phyloP scores from a whole-genome alignment of 2,888 invertebrate species.

The Abrostola triplasia region DNA sequence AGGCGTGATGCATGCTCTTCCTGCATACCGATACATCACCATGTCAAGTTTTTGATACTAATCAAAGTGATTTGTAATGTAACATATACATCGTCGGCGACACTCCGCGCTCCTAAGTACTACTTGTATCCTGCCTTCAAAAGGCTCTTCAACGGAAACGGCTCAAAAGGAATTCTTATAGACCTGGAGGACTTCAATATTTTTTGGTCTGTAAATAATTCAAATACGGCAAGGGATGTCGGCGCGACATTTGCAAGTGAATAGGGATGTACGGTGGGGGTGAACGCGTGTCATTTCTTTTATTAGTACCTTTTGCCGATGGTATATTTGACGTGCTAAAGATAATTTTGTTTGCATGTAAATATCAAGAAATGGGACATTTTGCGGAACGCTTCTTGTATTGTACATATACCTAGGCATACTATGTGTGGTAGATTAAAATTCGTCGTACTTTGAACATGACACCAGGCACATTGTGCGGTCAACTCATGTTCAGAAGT shows the following conservation, averaged over 20 bases:
- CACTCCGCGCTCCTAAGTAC: too few species aligned
- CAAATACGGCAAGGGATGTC: slow-evolving; percentile 31
- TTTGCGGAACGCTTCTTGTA: background rate
- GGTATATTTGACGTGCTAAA: background rate
- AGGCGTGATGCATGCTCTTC: too few species aligned
- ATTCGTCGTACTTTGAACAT: too few species aligned
- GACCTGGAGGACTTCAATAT: slow-evolving; percentile 43
- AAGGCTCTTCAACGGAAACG: slow-evolving; percentile 25
- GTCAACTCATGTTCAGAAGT: too few species aligned
- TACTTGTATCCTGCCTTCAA: background rate
- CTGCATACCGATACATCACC: too few species aligned
- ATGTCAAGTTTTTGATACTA: too few species aligned
- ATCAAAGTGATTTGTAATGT: too few species aligned
- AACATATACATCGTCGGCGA: too few species aligned
- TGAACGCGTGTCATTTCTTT: slow-evolving; percentile 20
- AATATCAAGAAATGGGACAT: background rate
- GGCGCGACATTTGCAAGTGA: slow-evolving; percentile 50
- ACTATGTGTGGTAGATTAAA: too few species aligned
- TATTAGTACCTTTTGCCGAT: slow-evolving; percentile 24
- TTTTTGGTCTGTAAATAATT: slow-evolving; percentile 53
- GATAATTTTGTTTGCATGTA: background rate
- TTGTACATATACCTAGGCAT: background rate
- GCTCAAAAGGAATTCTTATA: slow-evolving; percentile 29
- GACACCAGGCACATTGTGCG: too few species aligned
- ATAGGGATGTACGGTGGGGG: slow-evolving; percentile 28